Conservation (phyloP, 2,888 invertebrate genomes). For the Subacronicta megacephala region DNA sequence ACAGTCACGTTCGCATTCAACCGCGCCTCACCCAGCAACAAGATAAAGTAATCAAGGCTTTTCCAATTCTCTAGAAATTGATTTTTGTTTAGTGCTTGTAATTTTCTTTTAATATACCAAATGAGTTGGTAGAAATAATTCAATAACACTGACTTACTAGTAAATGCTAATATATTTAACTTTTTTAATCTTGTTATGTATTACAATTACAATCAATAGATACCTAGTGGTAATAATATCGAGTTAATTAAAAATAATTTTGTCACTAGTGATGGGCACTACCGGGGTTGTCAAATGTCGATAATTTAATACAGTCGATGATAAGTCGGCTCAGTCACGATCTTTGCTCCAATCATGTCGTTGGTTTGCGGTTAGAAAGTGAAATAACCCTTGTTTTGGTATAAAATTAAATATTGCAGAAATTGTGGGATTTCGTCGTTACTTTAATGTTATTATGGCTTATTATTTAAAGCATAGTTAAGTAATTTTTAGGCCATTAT, state of each 20-base stretch:
- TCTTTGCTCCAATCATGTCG: constrained; percentile 63
- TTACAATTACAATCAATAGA: constrained; percentile 20
- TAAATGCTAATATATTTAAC: neutral
- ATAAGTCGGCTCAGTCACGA: constrained; percentile 54
- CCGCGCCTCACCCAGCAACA: constrained; percentile 58
- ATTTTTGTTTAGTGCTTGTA: constrained; percentile 52
- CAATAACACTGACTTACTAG: constrained; percentile 4
- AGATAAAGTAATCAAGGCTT: constrained; percentile 44
- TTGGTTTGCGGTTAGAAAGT: constrained; percentile 79
- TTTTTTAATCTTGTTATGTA: constrained; percentile 26
- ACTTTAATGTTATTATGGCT: constrained; percentile 42
- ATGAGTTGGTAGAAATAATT: constrained; percentile 9
- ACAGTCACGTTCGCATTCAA: constrained; percentile 26
- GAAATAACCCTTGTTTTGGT: constrained; percentile 69
- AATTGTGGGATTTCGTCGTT: constrained; percentile 60
- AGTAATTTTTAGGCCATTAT: too few species aligned
- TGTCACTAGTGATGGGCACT: constrained; percentile 58
- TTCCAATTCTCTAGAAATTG: constrained; percentile 53
- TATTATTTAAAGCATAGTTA: constrained; percentile 28
- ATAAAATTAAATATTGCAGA: constrained; percentile 73
- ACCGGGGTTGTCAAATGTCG: constrained; percentile 31
- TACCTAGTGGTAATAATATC: constrained; percentile 18
- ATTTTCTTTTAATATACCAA: constrained; percentile 33
- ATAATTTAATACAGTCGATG: constrained; percentile 46
- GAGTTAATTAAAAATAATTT: constrained; percentile 25